Conservation (phyloP, 2,797 vertebrate species). For the Numenius phaeopus region DNA sequence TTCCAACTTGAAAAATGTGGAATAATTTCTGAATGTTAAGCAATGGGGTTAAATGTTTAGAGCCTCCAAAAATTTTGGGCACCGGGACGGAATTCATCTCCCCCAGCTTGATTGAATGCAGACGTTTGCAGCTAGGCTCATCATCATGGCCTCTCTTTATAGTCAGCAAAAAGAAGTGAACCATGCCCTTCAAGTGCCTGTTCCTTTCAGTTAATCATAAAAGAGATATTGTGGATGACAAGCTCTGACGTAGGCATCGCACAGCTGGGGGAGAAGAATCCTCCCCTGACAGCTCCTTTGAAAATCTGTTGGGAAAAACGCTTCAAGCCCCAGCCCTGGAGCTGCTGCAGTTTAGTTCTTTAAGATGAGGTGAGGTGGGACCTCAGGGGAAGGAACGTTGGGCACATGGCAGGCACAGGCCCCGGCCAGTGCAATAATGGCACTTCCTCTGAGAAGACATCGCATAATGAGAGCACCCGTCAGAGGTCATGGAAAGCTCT, state of each 20-base stretch:
- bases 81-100: background rate
- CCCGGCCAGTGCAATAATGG: accelerated
- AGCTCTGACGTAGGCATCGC: conserved; percentile 32
- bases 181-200: conserved; percentile 34
- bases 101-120: conserved; percentile 49
- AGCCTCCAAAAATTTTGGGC: conserved; percentile 54
- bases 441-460: background rate
- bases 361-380: background rate
- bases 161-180: conserved; percentile 61
- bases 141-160: conserved; percentile 7
- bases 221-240: conserved; percentile 46
- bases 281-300: conserved; percentile 21
- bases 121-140: conserved; percentile 7
- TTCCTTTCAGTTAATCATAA: conserved; percentile 22
- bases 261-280: conserved; percentile 35
- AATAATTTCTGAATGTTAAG: conserved; percentile 55
- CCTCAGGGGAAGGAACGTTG: background rate
- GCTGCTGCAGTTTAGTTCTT: background rate
- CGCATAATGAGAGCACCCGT: accelerated
- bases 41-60: conserved; percentile 44
- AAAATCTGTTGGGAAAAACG: background rate
- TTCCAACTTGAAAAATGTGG: conserved; percentile 43
- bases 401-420: background rate
- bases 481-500: background rate
- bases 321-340: background rate